A percentile compares a stretch with the other conserved stretches of the same genome.
Evolutionary conservation across 2,888 invertebrate genomes (phyloP).

Genomic region (Mechanitis messenoides): DNA sequence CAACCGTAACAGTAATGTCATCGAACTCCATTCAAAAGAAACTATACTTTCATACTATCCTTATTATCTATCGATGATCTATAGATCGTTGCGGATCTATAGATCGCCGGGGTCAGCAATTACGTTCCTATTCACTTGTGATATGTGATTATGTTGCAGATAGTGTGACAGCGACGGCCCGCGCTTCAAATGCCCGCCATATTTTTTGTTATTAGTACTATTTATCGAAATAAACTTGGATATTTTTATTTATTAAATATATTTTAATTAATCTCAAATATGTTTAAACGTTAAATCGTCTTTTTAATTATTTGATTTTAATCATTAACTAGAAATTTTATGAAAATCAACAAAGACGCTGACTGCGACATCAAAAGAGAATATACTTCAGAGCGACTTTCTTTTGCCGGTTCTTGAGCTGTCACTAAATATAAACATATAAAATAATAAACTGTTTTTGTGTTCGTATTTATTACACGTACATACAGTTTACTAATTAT

Average conservation of each 20-base stretch:
- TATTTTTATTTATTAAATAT: too few species aligned
- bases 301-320: too few species aligned
- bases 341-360: too few species aligned
- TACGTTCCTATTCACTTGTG: slow-evolving; percentile 50
- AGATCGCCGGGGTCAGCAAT: slow-evolving; percentile 55
- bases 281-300: too few species aligned
- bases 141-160: slow-evolving; percentile 27
- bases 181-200: slow-evolving; percentile 15
- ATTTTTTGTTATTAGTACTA: too few species aligned
- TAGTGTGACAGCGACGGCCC: slow-evolving; percentile 10
- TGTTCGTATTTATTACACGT: too few species aligned
- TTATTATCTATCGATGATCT: slow-evolving; percentile 64
- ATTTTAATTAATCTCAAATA: too few species aligned
- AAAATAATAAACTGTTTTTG: too few species aligned
- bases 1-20: slow-evolving; percentile 9
- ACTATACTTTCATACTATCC: slow-evolving; percentile 44
- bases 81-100: slow-evolving; percentile 55
- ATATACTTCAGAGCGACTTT: background rate
- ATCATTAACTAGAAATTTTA: too few species aligned
- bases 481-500: too few species aligned
- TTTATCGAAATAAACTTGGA: background rate
- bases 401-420: slow-evolving; percentile 6
- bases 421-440: background rate
- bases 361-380: too few species aligned
- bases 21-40: slow-evolving; percentile 19